Evolutionary conservation across 2,888 invertebrate genomes (phyloP).

Genomic region (Portevinia maculata): DNA sequence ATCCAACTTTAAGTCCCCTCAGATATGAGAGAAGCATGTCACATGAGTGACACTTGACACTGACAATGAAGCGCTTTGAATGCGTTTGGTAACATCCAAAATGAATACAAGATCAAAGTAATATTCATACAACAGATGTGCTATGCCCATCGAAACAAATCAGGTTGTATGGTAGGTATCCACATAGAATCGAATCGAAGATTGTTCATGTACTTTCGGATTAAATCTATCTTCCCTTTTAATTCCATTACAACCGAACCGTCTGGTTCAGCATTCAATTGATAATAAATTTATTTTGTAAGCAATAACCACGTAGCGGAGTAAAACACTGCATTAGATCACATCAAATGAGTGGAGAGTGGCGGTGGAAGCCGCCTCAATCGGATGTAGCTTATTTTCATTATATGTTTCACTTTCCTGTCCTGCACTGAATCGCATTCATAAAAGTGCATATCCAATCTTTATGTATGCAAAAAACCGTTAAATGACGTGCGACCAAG

Average conservation of each 20-base stretch:
- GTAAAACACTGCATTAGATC: constrained; percentile 69
- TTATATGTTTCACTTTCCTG: constrained; percentile 62
- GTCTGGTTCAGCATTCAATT: constrained; percentile 19
- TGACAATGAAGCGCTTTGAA: constrained; percentile 52
- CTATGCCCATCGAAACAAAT: constrained; percentile 70
- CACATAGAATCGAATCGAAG: constrained; percentile 38
- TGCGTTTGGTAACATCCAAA: constrained; percentile 56
- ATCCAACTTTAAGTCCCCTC: constrained; percentile 43
- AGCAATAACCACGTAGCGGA: constrained; percentile 56
- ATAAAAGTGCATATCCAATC: constrained; percentile 69
- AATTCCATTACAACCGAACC: constrained; percentile 14
- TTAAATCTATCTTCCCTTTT: constrained; percentile 51
- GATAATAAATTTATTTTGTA: constrained; percentile 64
- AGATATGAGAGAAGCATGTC: constrained; percentile 67
- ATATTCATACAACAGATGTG: constrained; percentile 57
- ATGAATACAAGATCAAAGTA: constrained; percentile 40
- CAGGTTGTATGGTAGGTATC: constrained; percentile 44
- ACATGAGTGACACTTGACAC: constrained; percentile 71
- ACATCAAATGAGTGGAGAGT: constrained; percentile 42
- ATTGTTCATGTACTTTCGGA: constrained; percentile 61
- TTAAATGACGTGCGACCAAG: constrained; percentile 72
- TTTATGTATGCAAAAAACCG: constrained; percentile 67
- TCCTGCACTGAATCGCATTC: constrained; percentile 52
- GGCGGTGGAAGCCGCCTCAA: constrained; percentile 17
- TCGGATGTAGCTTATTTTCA: constrained; percentile 59